Conservation (phyloP, 2,888 invertebrate species). For the Selenia dentaria region DNA sequence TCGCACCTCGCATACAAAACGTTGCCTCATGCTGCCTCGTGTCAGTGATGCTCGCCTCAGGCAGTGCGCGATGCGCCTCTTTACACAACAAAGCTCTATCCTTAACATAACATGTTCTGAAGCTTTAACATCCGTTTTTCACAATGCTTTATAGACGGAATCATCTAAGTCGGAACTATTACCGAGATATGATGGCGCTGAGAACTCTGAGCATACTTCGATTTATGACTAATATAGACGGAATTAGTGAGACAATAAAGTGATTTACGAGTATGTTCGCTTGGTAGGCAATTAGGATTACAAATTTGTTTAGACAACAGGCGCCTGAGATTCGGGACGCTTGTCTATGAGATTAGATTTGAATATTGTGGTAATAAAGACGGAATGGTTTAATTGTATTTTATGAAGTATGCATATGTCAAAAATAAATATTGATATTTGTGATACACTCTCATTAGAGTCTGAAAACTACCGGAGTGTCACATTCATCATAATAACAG, state of each 20-base stretch:
- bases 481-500: no score
- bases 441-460: no score
- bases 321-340: constrained; percentile 10
- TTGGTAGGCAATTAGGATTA: constrained; percentile 23
- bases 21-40: no score
- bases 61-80: constrained; percentile 37
- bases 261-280: constrained; percentile 44
- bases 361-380: no score
- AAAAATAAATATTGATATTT: no score
- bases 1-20: constrained; percentile 67
- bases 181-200: constrained; percentile 32
- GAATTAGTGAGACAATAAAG: constrained; percentile 45
- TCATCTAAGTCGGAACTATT: constrained; percentile 22
- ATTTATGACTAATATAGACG: constrained; percentile 44
- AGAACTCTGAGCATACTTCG: constrained; percentile 28
- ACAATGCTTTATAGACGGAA: constrained; percentile 1
- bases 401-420: no score
- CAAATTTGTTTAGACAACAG: constrained; percentile 17
- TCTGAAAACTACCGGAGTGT: no score
- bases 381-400: no score
- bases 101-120: constrained; percentile 6
- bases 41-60: no score
- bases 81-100: constrained; percentile 49
- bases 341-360: constrained; percentile 2
- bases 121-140: constrained; percentile 17